phyloP scores from a whole-genome alignment of 2,888 invertebrate genomes.

The Plebejus argus region DNA sequence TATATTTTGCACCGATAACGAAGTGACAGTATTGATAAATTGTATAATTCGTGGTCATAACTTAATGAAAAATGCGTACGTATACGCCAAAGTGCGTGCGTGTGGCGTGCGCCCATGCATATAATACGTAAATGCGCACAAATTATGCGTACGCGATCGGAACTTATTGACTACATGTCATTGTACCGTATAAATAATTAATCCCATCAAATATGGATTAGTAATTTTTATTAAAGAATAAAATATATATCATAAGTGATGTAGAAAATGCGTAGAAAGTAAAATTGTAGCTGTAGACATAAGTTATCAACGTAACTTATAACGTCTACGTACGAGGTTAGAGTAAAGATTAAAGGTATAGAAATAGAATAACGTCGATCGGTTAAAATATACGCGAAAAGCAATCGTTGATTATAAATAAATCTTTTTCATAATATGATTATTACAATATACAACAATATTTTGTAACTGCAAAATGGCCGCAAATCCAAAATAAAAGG shows the following conservation, averaged over 20 bases:
- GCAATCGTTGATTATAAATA: background rate
- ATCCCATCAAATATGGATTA: background rate
- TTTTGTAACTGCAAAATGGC: background rate
- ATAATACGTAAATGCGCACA: conserved; percentile 4
- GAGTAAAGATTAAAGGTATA: background rate
- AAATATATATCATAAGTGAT: background rate
- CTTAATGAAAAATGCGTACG: background rate
- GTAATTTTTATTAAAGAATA: background rate
- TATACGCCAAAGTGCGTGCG: background rate
- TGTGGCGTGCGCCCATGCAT: background rate
- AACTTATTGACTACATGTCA: background rate
- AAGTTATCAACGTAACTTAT: conserved; percentile 23
- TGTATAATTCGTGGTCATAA: background rate
- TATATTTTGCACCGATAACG: background rate
- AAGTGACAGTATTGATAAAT: background rate
- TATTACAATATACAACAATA: background rate
- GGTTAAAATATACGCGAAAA: background rate
- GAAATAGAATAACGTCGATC: background rate
- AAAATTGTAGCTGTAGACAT: background rate
- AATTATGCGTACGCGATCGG: background rate
- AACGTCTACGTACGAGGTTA: conserved; percentile 1
- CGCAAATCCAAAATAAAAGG: background rate
- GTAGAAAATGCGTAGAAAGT: background rate
- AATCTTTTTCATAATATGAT: background rate
- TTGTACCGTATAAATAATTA: background rate